Percentiles rank a stretch among this genome's conserved stretches.
phyloP scores from a whole-genome alignment of 2,797 vertebrate genomes.

The Chiloscyllium punctatum region DNA sequence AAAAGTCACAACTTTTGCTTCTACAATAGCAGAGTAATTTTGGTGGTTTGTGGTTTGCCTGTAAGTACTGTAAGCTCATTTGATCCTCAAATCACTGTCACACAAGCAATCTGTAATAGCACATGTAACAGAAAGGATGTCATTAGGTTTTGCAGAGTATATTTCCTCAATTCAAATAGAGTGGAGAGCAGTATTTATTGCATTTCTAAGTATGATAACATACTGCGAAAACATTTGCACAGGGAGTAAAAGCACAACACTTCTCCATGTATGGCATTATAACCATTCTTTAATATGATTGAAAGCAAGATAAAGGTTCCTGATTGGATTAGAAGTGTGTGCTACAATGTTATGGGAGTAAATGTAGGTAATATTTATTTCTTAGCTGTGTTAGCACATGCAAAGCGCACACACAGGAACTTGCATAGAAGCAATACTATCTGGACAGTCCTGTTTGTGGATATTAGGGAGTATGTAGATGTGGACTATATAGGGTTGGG shows the following conservation, averaged over 20 bases:
- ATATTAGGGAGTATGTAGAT: too few species aligned
- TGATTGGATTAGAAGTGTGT: background rate
- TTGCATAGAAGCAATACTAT: too few species aligned
- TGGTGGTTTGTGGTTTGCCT: too few species aligned
- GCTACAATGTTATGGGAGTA: background rate
- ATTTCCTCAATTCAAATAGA: background rate
- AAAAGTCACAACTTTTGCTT: background rate
- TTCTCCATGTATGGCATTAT: background rate
- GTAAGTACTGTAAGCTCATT: background rate
- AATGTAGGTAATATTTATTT: background rate
- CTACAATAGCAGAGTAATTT: background rate
- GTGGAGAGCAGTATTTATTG: background rate
- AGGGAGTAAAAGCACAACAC: background rate
- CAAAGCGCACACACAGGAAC: background rate
- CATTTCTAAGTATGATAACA: background rate
- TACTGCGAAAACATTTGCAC: background rate
- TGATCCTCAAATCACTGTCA: background rate
- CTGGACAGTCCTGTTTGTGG: too few species aligned
- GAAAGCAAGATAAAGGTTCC: background rate
- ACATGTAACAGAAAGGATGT: background rate
- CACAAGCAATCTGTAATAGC: background rate
- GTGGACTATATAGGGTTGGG: too few species aligned
- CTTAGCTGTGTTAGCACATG: background rate
- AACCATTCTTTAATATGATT: background rate
- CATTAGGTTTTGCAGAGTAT: background rate